Percentiles rank a stretch among this genome's conserved stretches.
These are phyloP conservation scores for Crotophaga sulcirostris DNA, from an alignment of 2,113 vertebrate genomes.

Conservation along the genomic window DNA sequence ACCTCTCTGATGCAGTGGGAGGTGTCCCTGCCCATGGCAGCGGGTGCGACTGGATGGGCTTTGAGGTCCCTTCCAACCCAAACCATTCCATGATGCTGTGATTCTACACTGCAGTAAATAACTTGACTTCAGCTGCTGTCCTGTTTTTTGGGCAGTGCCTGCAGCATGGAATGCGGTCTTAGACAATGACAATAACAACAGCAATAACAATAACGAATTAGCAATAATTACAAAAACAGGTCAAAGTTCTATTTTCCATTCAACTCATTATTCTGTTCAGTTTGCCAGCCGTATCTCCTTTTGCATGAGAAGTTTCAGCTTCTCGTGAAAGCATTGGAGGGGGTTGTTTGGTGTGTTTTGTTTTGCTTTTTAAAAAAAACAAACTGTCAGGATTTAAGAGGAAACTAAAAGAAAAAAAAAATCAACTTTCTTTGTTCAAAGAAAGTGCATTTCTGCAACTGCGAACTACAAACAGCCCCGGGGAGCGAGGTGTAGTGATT, in stretches of 20 bases:
- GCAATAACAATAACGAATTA: background rate
- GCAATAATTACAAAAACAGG: constrained; percentile 2
- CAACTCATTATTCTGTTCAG: background rate
- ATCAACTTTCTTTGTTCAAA: constrained; percentile 1
- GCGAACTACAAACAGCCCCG: background rate
- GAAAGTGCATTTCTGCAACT: background rate
- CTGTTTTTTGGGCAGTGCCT: background rate
- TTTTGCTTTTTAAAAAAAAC: background rate
- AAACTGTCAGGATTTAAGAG: background rate
- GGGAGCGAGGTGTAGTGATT: constrained; percentile 1
- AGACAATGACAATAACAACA: background rate
- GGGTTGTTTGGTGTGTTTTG: background rate
- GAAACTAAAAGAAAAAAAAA: background rate
- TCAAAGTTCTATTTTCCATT: background rate
- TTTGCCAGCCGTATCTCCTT: background rate
- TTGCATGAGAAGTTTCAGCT: background rate
- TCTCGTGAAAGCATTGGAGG: background rate
- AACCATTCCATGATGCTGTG: too few relatives aligned
- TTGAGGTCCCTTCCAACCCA: too few relatives aligned
- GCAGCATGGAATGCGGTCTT: background rate
- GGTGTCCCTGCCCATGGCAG: too few relatives aligned
- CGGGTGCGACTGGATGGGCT: too few relatives aligned
- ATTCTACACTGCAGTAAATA: too few relatives aligned
- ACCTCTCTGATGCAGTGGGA: too few relatives aligned
- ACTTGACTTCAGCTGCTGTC: background rate